Evolutionary conservation across 2,888 invertebrate species (phyloP), one percentile per base, ranked within the genome.

Genomic region (Diplazon laetatorius): DNA sequence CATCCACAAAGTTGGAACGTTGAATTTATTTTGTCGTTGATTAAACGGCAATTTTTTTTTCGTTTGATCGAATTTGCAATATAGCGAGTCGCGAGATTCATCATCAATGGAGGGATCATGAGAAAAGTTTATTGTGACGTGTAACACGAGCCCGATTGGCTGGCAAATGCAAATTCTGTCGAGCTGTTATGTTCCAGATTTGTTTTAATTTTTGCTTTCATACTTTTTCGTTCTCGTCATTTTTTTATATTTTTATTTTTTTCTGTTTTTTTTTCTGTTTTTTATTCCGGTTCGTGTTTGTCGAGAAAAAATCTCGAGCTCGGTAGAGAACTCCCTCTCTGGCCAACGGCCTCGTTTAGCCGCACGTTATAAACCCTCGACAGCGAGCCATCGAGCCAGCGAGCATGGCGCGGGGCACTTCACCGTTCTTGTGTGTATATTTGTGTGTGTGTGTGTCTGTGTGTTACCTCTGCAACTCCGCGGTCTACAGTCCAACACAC

Each of bases 321-420:
- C 69, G 12, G 25, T 50, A 60, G 37, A n/a, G n/a, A n/a, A n/a
- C n/a, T n/a, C n/a, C n/a, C 30, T 62, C 60, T 69, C 74, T 74
- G 48, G 14, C 52, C 44, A 59, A 72, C 69, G 66, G 52, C 59
- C 65, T 66, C 70, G 52, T 70, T 78, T 46, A 70, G 65, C 71
- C 73, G 63, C 69, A 65, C 73, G 62, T 71, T 52, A 52, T 71
- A 62, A 71, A 16, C 44, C 50, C 48, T 18, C 30, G 18, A 20
- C 25, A 6, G 9, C 37, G n/a, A 69, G 46, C 25, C 37, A 14
- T 1, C 60, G 25, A 48, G 44, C 22, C 35, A n/a, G 9, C 59
- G 25, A 48, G 46, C 16, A 44, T 30, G 16, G 30, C 25, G 30
- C 60, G 42, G 48, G 37, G 39, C 59, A 70, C 25, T 60, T 39